Percentiles rank a stretch among this genome's conserved stretches.
Evolutionary conservation across 1,140 invertebrate species (phyloP).

Genomic region (Drosophila bifasciata): DNA sequence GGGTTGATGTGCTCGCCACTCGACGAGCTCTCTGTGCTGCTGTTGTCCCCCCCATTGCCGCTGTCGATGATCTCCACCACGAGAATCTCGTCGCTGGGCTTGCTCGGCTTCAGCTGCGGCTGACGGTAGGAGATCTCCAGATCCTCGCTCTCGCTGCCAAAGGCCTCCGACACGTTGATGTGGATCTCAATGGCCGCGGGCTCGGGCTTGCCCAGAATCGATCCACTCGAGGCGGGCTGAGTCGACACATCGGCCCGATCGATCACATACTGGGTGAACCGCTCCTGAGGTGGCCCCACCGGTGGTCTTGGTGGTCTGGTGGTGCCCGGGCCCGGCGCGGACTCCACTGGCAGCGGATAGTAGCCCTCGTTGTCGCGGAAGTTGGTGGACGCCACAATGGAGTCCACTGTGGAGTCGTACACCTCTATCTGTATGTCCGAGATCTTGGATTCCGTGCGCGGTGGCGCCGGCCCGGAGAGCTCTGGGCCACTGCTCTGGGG

Average conservation of each 20-base stretch:
- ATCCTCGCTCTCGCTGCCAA: constrained; percentile 78
- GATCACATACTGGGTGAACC: constrained; percentile 79
- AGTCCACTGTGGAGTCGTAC: constrained; percentile 78
- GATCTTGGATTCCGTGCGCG: constrained; percentile 75
- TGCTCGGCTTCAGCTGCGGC: constrained; percentile 25
- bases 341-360: constrained; percentile 49
- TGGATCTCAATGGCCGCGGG: constrained; percentile 82
- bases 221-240: constrained; percentile 49
- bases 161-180: constrained; percentile 79
- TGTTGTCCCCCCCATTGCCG: constrained; percentile 52
- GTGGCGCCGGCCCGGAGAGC: constrained; percentile 13
- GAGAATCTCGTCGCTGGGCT: constrained; percentile 72
- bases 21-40: constrained; percentile 29
- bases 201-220: constrained; percentile 59
- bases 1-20: constrained; percentile 54
- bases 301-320: constrained; percentile 36
- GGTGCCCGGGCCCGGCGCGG: constrained; percentile 37
- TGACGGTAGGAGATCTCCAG: constrained; percentile 78
- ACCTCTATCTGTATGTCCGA: constrained; percentile 83
- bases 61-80: constrained; percentile 81
- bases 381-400: constrained; percentile 76
- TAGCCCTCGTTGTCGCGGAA: constrained; percentile 69
- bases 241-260: constrained; percentile 76
- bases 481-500: constrained; percentile 12
- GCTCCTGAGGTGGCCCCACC: constrained; percentile 47